Conservation (phyloP, 2,113 vertebrate genomes). For the Colius striatus region DNA sequence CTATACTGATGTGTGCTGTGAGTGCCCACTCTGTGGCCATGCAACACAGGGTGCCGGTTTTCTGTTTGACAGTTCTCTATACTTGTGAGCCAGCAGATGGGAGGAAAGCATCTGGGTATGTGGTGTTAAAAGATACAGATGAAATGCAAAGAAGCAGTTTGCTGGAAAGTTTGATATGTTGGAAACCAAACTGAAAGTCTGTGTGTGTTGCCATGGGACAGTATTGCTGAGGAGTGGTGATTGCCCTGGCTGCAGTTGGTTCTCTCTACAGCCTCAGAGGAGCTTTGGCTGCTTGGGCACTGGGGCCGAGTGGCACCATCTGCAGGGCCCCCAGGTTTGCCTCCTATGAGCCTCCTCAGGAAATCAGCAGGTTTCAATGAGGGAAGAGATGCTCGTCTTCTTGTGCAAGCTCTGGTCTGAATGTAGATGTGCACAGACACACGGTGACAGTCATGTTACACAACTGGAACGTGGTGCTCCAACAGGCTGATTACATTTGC, state of each 20-base stretch:
- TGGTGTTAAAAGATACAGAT: neutral
- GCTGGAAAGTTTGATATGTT: neutral
- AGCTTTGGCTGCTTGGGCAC: neutral
- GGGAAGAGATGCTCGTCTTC: neutral
- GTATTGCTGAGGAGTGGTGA: neutral
- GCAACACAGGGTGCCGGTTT: neutral
- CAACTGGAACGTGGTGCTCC: neutral
- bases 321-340: rapidly evolving
- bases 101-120: neutral
- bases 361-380: neutral
- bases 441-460: neutral
- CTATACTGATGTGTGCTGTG: neutral
- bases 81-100: neutral
- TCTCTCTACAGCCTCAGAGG: neutral
- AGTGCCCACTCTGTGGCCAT: neutral
- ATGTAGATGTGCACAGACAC: neutral
- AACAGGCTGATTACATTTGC: neutral
- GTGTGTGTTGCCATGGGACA: neutral
- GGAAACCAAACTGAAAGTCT: neutral
- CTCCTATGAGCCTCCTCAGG: neutral
- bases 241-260: neutral
- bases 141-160: neutral
- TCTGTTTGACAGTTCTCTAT: neutral
- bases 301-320: rapidly evolving
- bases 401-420: neutral